Percentiles rank a stretch among this genome's conserved stretches.
These are phyloP conservation scores for Drosophila percnosoma DNA, from an alignment of 2,888 invertebrate genomes.

Conservation along the genomic window DNA sequence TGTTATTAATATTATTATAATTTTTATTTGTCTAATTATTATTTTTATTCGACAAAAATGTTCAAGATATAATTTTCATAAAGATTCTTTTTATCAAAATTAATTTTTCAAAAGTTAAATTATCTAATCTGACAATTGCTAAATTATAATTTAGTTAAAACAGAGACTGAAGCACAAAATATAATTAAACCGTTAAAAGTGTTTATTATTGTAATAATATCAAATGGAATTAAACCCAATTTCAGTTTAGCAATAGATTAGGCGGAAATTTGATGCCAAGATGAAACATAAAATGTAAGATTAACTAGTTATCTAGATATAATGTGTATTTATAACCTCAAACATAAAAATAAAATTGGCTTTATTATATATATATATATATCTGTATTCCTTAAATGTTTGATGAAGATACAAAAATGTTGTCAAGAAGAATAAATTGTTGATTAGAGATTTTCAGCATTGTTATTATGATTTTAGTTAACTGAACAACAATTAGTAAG, in stretches of 20 bases:
- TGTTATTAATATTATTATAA: too few species aligned
- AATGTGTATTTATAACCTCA: background rate
- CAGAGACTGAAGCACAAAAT: background rate
- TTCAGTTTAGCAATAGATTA: background rate
- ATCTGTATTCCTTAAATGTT: background rate
- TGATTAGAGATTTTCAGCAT: background rate
- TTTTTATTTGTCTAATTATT: background rate
- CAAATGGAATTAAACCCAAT: background rate
- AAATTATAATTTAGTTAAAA: background rate
- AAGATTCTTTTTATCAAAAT: background rate
- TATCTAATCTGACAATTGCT: background rate
- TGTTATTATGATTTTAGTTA: background rate
- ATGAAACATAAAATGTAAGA: background rate
- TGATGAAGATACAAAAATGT: background rate
- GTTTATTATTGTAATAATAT: background rate
- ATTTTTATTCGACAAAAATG: background rate
- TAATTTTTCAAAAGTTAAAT: background rate
- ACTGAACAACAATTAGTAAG: background rate
- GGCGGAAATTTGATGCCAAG: background rate
- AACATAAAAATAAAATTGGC: background rate
- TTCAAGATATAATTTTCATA: background rate
- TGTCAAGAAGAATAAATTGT: background rate
- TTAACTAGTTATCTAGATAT: background rate
- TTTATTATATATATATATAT: too few species aligned
- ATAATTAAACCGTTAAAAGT: background rate